Evolutionary conservation across 2,797 vertebrate species (phyloP).

Genomic region (Octomys mimax): DNA sequence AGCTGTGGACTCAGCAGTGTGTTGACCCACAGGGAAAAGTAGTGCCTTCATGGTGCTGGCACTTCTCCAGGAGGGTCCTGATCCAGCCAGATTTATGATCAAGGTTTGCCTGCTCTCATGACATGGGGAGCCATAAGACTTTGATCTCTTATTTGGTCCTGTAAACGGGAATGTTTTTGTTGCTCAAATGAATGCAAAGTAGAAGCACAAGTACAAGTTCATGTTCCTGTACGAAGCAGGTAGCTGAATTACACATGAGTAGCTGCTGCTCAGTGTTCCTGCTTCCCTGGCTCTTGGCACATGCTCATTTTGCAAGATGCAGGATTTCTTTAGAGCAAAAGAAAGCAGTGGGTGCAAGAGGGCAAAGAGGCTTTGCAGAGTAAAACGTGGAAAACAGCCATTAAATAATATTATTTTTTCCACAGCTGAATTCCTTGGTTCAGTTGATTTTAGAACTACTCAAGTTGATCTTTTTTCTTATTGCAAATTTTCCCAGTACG

Average conservation of each 20-base stretch:
- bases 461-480: background rate
- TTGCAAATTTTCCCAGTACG: background rate
- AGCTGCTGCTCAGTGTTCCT: slow-evolving; percentile 11
- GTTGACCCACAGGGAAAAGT: background rate
- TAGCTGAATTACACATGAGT: background rate
- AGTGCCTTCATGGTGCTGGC: background rate
- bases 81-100: background rate
- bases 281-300: background rate
- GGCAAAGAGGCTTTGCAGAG: background rate
- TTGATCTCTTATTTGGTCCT: slow-evolving; percentile 28
- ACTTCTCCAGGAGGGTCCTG: background rate
- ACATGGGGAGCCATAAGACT: background rate
- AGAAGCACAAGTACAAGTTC: slow-evolving; percentile 2
- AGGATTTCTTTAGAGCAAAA: slow-evolving; percentile 1
- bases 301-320: background rate
- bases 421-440: background rate
- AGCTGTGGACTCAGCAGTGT: background rate
- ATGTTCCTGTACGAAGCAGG: background rate
- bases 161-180: background rate
- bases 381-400: background rate
- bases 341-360: background rate
- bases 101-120: background rate
- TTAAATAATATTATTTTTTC: background rate
- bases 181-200: slow-evolving; percentile 31
- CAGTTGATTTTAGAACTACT: slow-evolving; percentile 1